Conservation (phyloP, 2,888 invertebrate species). For the Hetaerina titia region DNA sequence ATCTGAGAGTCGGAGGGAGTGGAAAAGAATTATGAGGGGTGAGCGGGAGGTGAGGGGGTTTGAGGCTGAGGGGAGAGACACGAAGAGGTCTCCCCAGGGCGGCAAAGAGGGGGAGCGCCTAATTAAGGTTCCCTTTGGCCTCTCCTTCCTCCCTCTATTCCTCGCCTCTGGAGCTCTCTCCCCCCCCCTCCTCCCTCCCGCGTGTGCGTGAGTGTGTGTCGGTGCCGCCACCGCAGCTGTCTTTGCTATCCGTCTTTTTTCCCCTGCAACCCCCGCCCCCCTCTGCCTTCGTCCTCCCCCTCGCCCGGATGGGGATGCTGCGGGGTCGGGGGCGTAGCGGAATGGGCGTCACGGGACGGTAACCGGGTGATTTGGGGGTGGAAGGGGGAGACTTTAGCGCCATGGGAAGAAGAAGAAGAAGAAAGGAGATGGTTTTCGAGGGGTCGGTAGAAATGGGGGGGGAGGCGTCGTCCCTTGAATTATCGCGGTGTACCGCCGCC, state of each 20-base stretch:
- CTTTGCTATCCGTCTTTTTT: background rate
- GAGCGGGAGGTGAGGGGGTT: too few relatives aligned
- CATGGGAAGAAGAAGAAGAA: background rate
- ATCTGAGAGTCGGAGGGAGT: too few relatives aligned
- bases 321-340: background rate
- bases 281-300: too few relatives aligned
- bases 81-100: background rate
- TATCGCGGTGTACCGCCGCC: slow-evolving; percentile 10
- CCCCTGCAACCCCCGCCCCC: too few relatives aligned
- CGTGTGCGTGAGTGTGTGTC: background rate
- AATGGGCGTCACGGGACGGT: slow-evolving; percentile 17
- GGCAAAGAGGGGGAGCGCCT: background rate
- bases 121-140: background rate
- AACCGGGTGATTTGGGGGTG: background rate
- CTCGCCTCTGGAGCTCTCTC: background rate
- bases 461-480: background rate
- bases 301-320: background rate
- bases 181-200: background rate
- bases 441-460: background rate
- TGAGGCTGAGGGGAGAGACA: background rate
- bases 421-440: background rate
- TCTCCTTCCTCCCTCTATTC: background rate
- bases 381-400: background rate
- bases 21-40: too few relatives aligned
- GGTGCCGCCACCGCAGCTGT: background rate